A percentile compares a stretch with the other conserved stretches of the same genome.
These are phyloP conservation scores for Fragum fragum DNA, from an alignment of 2,888 invertebrate genomes.

Conservation along the genomic window DNA sequence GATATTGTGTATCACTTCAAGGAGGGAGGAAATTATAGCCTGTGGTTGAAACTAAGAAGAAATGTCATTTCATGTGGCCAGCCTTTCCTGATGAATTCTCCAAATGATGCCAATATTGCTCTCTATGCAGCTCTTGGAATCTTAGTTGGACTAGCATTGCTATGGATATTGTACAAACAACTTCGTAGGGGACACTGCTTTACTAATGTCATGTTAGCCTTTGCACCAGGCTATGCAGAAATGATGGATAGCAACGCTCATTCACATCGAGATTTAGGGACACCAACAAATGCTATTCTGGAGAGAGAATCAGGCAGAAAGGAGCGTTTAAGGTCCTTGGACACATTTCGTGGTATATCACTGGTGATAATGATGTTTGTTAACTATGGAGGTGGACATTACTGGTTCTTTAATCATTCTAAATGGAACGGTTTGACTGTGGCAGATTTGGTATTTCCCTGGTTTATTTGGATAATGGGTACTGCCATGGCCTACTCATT, in stretches of 20 bases:
- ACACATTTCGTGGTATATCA: constrained; percentile 85
- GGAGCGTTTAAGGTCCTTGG: constrained; percentile 83
- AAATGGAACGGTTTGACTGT: constrained; percentile 90
- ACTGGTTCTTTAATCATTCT: constrained; percentile 93
- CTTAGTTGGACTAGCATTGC: constrained; percentile 46
- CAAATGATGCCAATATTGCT: constrained; percentile 52
- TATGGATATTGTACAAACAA: constrained; percentile 48
- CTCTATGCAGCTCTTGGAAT: constrained; percentile 61
- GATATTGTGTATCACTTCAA: constrained; percentile 29
- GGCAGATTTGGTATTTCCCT: constrained; percentile 77
- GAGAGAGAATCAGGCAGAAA: constrained; percentile 66
- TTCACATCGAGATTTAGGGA: constrained; percentile 78
- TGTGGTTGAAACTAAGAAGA: constrained; percentile 18
- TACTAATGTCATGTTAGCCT: constrained; percentile 27
- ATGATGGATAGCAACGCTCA: constrained; percentile 46
- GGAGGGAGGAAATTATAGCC: constrained; percentile 49
- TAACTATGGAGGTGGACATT: constrained; percentile 95
- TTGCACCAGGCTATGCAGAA: constrained; percentile 37
- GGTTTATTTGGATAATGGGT: constrained; percentile 98
- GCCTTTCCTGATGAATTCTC: constrained; percentile 27
- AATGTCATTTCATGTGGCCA: constrained; percentile 24
- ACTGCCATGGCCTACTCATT: constrained; percentile 96
- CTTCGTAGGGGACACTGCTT: constrained; percentile 28
- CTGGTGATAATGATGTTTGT: constrained; percentile 94
- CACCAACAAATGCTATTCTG: constrained; percentile 71